Evolutionary conservation across 1,140 invertebrate species (phyloP).

Genomic region (Temnothorax longispinosus): DNA sequence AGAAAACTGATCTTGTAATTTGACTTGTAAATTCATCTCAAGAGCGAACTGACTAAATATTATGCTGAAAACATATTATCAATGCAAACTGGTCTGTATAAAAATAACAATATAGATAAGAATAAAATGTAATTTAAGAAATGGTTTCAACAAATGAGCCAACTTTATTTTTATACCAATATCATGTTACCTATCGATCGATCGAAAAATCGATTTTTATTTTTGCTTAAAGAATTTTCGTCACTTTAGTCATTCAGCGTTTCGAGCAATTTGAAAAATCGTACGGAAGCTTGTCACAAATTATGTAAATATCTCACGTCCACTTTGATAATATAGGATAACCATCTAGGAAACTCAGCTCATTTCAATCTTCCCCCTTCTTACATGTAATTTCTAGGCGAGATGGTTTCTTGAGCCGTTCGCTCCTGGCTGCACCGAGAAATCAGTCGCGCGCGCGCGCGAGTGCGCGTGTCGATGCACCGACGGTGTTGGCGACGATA

Average conservation of each 20-base stretch:
- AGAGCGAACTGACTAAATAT: background rate
- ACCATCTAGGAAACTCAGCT: background rate
- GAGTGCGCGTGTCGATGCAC: slow-evolving; percentile 52
- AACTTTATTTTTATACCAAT: background rate
- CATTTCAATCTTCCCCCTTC: background rate
- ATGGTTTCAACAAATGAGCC: background rate
- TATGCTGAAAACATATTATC: background rate
- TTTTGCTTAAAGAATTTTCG: background rate
- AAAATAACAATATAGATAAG: background rate
- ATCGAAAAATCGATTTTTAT: background rate
- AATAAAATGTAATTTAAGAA: background rate
- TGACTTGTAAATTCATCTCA: background rate
- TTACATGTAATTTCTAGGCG: slow-evolving; percentile 12
- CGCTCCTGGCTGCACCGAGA: background rate
- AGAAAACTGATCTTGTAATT: background rate
- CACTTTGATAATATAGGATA: background rate
- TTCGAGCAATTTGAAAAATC: background rate
- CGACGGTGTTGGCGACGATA: slow-evolving; percentile 38
- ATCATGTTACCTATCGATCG: background rate
- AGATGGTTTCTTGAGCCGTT: background rate
- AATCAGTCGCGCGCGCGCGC: background rate
- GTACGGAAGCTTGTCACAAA: background rate
- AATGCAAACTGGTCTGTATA: background rate
- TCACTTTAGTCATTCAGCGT: background rate
- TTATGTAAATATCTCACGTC: background rate